Evolutionary conservation across 2,888 invertebrate species (phyloP).

Genomic region (Myathropa florea): DNA sequence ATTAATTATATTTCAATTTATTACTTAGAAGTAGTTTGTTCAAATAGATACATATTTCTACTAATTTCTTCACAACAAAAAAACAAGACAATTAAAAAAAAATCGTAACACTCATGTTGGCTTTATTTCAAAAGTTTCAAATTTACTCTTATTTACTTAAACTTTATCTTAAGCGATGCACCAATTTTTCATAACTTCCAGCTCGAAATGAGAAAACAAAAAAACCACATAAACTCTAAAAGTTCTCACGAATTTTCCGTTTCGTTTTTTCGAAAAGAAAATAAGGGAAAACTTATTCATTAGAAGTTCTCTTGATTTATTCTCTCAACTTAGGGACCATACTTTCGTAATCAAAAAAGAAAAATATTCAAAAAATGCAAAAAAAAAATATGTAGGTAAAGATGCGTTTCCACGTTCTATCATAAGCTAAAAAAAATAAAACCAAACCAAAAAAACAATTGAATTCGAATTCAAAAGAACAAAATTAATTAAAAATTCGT

Average conservation of each 20-base stretch:
- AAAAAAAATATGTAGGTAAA: conserved; percentile 8
- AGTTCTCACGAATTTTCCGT: neutral
- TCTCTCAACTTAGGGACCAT: conserved; percentile 68
- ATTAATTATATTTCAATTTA: conserved; percentile 12
- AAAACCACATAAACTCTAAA: neutral
- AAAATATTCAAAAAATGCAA: neutral
- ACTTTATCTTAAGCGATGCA: conserved; percentile 47
- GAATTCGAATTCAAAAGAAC: conserved; percentile 8
- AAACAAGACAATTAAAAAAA: neutral
- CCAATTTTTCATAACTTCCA: conserved; percentile 49
- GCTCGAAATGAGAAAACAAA: conserved; percentile 16
- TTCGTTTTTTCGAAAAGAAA: neutral
- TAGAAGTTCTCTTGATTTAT: neutral
- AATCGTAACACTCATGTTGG: neutral
- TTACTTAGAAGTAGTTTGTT: conserved; percentile 17
- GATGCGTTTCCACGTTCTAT: conserved; percentile 61
- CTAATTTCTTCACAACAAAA: conserved; percentile 38
- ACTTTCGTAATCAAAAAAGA: conserved; percentile 55
- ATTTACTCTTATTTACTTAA: conserved; percentile 7
- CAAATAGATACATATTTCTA: conserved; percentile 33
- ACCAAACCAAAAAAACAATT: neutral
- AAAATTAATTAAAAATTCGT: neutral
- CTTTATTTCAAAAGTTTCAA: conserved; percentile 7
- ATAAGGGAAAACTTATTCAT: conserved; percentile 8
- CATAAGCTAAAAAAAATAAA: conserved; percentile 6